Evolutionary conservation across 2,888 invertebrate species (phyloP).

Genomic region (Agrochola lychnidis): DNA sequence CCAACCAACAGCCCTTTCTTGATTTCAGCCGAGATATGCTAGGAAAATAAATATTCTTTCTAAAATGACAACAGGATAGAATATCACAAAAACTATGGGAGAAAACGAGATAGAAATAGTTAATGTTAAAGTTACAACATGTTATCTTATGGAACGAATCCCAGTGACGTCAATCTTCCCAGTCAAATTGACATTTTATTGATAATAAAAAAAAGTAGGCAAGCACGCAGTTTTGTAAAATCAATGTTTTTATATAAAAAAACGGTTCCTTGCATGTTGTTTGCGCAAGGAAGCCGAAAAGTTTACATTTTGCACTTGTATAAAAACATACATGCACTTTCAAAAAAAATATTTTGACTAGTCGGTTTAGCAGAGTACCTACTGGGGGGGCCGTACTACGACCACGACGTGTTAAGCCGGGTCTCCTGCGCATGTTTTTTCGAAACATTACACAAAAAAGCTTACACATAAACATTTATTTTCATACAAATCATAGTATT

Average conservation of each 20-base stretch:
- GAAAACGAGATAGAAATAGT: constrained; percentile 30
- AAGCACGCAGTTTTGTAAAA: constrained; percentile 25
- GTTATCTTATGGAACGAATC: constrained; percentile 21
- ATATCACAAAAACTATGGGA: not conserved
- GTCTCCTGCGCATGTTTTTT: too few species aligned
- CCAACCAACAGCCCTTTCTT: constrained; percentile 53
- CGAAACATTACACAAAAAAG: too few species aligned
- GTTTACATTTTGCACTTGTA: not conserved
- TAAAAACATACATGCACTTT: not conserved
- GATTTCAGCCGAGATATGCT: constrained; percentile 26
- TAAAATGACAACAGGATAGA: constrained; percentile 63
- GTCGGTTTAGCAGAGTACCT: too few species aligned
- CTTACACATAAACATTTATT: too few species aligned
- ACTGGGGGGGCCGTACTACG: too few species aligned
- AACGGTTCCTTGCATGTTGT: too few species aligned
- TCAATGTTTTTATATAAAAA: constrained; percentile 17
- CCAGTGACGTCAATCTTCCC: constrained; percentile 46
- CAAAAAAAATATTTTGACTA: too few species aligned
- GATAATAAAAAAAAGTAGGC: constrained; percentile 32
- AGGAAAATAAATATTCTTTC: constrained; percentile 8
- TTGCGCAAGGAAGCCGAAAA: not conserved
- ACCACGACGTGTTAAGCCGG: too few species aligned
- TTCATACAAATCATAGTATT: too few species aligned
- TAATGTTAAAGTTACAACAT: constrained; percentile 33
- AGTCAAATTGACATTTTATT: constrained; percentile 59